Base-by-base conservation (phyloP, 2,113 vertebrate genomes). In the Boleophthalmus pectinirostris region DNA sequence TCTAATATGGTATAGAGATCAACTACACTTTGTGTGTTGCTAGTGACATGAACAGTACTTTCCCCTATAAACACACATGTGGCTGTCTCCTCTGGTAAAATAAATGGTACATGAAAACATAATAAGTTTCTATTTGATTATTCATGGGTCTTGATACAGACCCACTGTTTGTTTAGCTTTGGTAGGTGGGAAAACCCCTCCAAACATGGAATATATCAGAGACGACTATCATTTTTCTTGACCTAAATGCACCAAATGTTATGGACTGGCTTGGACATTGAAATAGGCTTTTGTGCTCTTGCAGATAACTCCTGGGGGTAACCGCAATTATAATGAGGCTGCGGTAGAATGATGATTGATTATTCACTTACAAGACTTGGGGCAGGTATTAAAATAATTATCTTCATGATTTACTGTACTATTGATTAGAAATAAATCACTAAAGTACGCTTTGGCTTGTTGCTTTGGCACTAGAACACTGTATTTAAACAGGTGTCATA, bases 351-450 rank as follows among this genome's bases (percentile, higher is more conserved):
- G 61, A 60, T 58, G 57, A 86, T 75, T 81, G 75, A 84, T 81
- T 61, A 33, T 61, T 77, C 65, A 82, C 43, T 82, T 74, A 74
- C 56, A 75, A 51, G 68, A 73, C 63, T 72, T 79, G 43, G 63
- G n/a, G 61, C 70, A 20, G 61, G 69, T 72, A 69, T 84, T 84
- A 67, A 84, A 69, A 80, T 82, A 13, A 82, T 74, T 65, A 24
- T 80, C 58, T 54, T 45, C 54, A 61, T 70, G 67, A 82, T 73
- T 72, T 78, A 78, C 64, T 2, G 10, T 10, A 10, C 2, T 72
- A 80, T 85, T 29, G 68, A 88, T 82, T 79, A 43, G 64, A 71
- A 67, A 75, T 77, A 46, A 81, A 80, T 81, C 72, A 67, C 46
- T 67, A 63, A 20, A 67, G 38, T 67, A 63, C 21, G 33, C 57